Evolutionary conservation across 2,113 vertebrate genomes (phyloP).

Genomic region (Prunella fulvescens): DNA sequence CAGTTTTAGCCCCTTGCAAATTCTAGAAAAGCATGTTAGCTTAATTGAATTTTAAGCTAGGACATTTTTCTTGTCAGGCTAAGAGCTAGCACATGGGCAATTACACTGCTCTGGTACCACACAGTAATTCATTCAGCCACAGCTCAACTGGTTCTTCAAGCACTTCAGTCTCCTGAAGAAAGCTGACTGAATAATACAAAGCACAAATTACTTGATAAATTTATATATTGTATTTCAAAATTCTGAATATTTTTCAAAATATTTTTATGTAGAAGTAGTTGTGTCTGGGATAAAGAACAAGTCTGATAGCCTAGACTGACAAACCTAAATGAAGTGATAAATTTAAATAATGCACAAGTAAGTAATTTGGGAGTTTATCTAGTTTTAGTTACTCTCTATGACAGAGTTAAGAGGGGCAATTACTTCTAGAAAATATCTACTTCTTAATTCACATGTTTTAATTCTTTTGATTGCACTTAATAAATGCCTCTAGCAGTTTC

Average conservation of each 20-base stretch:
- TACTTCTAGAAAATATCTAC: not conserved
- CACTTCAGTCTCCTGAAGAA: not conserved
- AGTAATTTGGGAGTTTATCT: not conserved
- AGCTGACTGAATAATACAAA: not conserved
- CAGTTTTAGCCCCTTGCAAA: not conserved
- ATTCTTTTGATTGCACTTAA: not conserved
- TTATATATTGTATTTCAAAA: not conserved
- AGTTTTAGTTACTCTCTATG: not conserved
- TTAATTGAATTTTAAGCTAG: constrained; percentile 18
- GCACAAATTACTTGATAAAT: not conserved
- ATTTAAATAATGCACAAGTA: not conserved
- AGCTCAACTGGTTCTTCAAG: not conserved
- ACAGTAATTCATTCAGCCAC: not conserved
- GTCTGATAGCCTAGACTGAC: not conserved
- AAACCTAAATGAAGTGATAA: not conserved
- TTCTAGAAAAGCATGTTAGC: not conserved
- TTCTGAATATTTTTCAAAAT: not conserved
- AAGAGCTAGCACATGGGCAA: not conserved
- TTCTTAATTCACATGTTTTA: not conserved
- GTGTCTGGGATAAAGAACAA: not conserved
- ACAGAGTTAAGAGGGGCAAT: not conserved
- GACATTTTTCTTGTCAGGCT: not conserved
- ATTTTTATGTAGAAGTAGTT: not conserved
- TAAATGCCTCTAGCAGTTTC: not conserved
- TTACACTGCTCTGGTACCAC: not conserved